A percentile compares a stretch with the other conserved stretches of the same genome.
These are phyloP conservation scores for Opisthocomus hoazin DNA, from an alignment of 2,113 vertebrate genomes.

Conservation along the genomic window DNA sequence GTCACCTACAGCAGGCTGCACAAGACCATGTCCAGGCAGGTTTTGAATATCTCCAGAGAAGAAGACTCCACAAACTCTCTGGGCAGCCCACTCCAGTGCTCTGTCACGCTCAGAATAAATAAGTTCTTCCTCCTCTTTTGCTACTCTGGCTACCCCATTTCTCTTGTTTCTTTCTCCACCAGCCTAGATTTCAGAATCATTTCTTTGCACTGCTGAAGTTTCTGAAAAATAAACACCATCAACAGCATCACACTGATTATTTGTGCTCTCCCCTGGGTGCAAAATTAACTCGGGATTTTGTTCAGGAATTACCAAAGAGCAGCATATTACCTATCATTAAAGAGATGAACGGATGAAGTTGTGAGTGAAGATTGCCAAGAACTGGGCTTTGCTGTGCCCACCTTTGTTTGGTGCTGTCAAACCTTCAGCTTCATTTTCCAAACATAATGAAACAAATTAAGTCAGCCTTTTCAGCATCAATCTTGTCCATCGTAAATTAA, in stretches of 20 bases:
- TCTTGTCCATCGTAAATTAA: slow-evolving; percentile 24
- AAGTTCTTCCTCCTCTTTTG: too few relatives aligned
- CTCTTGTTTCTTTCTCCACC: not conserved
- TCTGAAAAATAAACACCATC: not conserved
- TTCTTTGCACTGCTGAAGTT: not conserved
- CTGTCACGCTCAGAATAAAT: too few relatives aligned
- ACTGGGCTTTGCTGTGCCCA: not conserved
- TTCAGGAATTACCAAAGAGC: slow-evolving; percentile 6
- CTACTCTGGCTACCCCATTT: not conserved
- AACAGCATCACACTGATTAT: not conserved
- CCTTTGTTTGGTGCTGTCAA: slow-evolving; percentile 23
- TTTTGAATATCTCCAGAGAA: too few relatives aligned
- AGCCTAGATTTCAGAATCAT: not conserved
- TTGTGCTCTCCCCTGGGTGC: not conserved
- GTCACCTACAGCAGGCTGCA: too few relatives aligned
- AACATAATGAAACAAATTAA: slow-evolving; percentile 5
- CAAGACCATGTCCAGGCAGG: too few relatives aligned
- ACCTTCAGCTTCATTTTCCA: not conserved
- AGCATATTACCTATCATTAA: not conserved
- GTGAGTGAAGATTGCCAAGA: not conserved
- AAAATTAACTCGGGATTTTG: slow-evolving; percentile 14
- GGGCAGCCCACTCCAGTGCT: too few relatives aligned
- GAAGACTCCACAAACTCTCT: too few relatives aligned
- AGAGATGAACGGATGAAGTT: not conserved
- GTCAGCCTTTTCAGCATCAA: slow-evolving; percentile 15